Base-by-base conservation (phyloP, 2,113 vertebrate genomes). In the Hepsetus odoe region DNA sequence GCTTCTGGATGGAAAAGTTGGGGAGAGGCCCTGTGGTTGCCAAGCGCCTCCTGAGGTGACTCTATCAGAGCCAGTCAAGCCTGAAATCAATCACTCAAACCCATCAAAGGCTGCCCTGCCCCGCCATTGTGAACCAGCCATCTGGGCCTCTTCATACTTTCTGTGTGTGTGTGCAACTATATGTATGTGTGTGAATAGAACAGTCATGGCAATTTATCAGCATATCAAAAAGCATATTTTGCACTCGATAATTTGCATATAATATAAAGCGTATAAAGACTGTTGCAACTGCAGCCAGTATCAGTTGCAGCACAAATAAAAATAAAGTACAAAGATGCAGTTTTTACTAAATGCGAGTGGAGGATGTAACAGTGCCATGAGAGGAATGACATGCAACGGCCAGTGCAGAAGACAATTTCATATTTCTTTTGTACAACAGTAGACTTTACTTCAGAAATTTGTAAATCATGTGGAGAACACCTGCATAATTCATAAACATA, bases 1-100 rank as follows among this genome's bases (percentile, higher is more conserved):
- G 88, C 88, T 89, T 88, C 90, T 89, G 89, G 87, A 86, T 85
- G 84, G 87, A 87, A 92, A 55, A 55, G 51, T 24, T 55, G 51
- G 46, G 89, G 85, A 86, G 82, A 83, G 69, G 89, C 87, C 85
- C 86, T 86, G 88, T 76, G 86, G 87, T 92, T 93, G 90, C 91
- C 90, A 91, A 88, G 89, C 90, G 59, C 90, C 92, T 93, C 92
- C 92, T 91, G 91, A 93, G 91, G 92, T 92, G 92, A 93, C 90
- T 92, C 92, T 93, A 92, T 93, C 92, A 92, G 92, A 93, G 88
- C 87, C 91, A 94, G 91, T 92, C 91, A 91, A 92, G 92, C 93
- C 90, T 93, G 91, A 94, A 94, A 94, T 93, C 92, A 93, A 94
- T 94, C 92, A 93, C 92, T 93, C 92, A 92, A 90, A 92, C 87